Conservation (phyloP, 2,797 vertebrate genomes). For the Notolepis coatsorum region DNA sequence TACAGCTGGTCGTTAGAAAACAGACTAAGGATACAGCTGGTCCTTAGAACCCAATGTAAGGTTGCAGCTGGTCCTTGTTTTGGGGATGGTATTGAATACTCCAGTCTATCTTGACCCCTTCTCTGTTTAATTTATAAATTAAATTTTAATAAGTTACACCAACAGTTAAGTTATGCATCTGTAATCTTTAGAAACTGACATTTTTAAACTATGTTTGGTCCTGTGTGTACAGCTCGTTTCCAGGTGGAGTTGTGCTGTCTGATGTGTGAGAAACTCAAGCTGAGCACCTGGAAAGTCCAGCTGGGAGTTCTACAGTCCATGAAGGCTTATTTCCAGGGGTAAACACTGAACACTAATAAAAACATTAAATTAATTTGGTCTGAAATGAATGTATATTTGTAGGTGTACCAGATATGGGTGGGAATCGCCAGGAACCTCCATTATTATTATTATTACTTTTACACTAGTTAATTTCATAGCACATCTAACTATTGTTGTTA, state of each 20-base stretch:
- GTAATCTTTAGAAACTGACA: too few relatives aligned
- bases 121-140: not conserved
- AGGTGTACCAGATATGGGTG: not conserved
- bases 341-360: slow-evolving; percentile 36
- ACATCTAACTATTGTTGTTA: too few relatives aligned
- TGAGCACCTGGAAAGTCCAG: slow-evolving; percentile 97
- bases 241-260: slow-evolving; percentile 90
- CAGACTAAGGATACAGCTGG: too few relatives aligned
- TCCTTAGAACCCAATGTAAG: slow-evolving; percentile 27
- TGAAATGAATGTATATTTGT: not conserved
- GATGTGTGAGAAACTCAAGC: slow-evolving; percentile 93
- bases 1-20: too few relatives aligned
- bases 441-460: too few relatives aligned
- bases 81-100: too few relatives aligned
- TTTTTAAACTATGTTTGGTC: not conserved
- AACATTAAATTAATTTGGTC: not conserved
- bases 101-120: not conserved
- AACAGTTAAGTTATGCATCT: too few relatives aligned
- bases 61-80: not conserved
- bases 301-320: slow-evolving; percentile 92
- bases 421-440: too few relatives aligned
- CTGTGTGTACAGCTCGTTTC: slow-evolving; percentile 82
- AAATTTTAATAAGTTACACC: too few relatives aligned
- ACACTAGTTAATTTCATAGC: too few relatives aligned
- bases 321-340: slow-evolving; percentile 94